Evolutionary conservation across 1,140 invertebrate genomes (phyloP), one percentile per base, ranked within the genome.

Genomic region (Drosophila busckii): DNA sequence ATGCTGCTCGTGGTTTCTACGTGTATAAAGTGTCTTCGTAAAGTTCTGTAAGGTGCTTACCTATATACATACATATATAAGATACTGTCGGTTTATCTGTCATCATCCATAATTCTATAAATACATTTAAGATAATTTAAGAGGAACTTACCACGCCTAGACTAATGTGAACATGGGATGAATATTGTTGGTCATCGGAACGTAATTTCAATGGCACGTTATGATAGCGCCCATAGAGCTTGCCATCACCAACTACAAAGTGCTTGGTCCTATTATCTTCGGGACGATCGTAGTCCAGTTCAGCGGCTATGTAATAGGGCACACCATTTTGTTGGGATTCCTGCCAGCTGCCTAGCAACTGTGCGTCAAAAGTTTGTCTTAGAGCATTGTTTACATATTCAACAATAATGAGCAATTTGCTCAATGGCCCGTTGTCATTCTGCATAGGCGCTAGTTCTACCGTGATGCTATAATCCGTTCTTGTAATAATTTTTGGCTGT

Each of bases 241-340:
- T 89, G 12, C 91, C 91, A 88, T 96, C 92, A 7, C 96, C 95
- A 31, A 97, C 91, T 3, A 90, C 88, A 88, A 97, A 97, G 13
- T 89, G 88, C 71, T 88, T 73, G 52, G 88, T 89, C 52, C 67
- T 61, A 31, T 86, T 86, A 29, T 86, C 69, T 8, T 75, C 66
- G 4, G 71, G 59, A 0, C 63, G 52, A 20, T 86, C 69, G 16
- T 86, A 86, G 32, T 84, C 63, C 41, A 97, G 88, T 86, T 95
- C 92, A 1, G 92, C 95, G 10, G 95, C 91, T 19, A 96, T 92
- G 66, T 97, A 97, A 84, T 94, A 96, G 8, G 91, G 90, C 3
- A 92, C 70, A 7, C 90, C 92, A 60, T 90, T 89, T 58, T 88
- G 88, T 41, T 84, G 86, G 2, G 92, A 91, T 75, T 90, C 89